phyloP scores from a whole-genome alignment of 2,888 invertebrate species.

The Agrochola lota region DNA sequence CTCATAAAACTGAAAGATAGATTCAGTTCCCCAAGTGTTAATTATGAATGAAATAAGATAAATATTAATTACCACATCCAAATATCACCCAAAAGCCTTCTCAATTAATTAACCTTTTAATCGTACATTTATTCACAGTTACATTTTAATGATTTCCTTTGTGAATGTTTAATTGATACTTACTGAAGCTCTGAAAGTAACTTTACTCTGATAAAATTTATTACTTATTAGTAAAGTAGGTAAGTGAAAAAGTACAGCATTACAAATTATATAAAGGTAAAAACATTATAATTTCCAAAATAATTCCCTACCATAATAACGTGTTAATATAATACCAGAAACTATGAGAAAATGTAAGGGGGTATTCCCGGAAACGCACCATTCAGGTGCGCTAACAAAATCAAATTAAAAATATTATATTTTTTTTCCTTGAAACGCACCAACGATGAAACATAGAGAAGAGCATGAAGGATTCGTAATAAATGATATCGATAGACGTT shows the following conservation, averaged over 20 bases:
- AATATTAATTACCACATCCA: neutral
- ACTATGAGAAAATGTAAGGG: no score
- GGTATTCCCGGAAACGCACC: no score
- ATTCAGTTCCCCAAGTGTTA: neutral
- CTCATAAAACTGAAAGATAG: neutral
- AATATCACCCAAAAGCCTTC: neutral
- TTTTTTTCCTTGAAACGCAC: no score
- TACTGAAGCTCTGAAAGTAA: slow-evolving; percentile 28
- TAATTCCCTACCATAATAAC: neutral
- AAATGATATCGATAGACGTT: no score
- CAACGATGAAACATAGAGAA: no score
- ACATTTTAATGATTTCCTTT: slow-evolving; percentile 16
- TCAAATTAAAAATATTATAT: no score
- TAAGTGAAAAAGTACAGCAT: slow-evolving; percentile 10
- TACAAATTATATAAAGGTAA: neutral
- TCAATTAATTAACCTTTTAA: slow-evolving; percentile 30
- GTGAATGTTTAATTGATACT: slow-evolving; percentile 44
- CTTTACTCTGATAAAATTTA: slow-evolving; percentile 21
- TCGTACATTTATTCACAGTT: slow-evolving; percentile 34
- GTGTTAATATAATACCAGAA: neutral
- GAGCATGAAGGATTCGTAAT: no score
- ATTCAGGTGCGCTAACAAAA: no score
- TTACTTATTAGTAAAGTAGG: slow-evolving; percentile 2
- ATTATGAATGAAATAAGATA: neutral
- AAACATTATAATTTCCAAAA: neutral